Evolutionary conservation across 2,888 invertebrate genomes (phyloP).

Genomic region (Cordilura impudica): DNA sequence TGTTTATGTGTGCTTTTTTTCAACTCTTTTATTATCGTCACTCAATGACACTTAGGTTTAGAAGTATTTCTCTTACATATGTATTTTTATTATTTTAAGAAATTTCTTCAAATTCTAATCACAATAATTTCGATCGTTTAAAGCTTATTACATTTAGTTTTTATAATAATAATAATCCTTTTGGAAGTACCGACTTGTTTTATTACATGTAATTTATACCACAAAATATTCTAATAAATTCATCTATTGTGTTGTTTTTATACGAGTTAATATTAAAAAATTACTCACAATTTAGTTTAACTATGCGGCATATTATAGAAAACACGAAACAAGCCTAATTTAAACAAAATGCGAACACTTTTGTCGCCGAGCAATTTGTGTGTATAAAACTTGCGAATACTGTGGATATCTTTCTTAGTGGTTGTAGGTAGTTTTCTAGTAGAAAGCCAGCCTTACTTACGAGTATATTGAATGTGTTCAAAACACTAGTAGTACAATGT

Average conservation of each 20-base stretch:
- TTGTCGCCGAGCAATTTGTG: conserved; percentile 59
- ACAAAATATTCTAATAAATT: conserved; percentile 17
- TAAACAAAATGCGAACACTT: conserved; percentile 62
- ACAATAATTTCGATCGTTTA: no score
- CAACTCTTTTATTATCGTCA: no score
- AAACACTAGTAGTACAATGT: neutral
- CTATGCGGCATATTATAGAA: conserved; percentile 52
- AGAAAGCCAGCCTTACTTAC: no score
- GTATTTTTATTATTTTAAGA: no score
- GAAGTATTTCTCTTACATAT: no score
- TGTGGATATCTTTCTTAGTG: neutral
- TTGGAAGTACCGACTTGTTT: no score
- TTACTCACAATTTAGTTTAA: conserved; percentile 61
- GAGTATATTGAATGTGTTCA: neutral
- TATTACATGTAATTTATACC: conserved; percentile 6
- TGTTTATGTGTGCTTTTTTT: no score
- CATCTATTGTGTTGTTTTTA: neutral
- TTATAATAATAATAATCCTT: no score
- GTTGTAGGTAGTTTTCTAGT: no score
- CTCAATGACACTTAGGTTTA: no score
- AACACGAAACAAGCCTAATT: conserved; percentile 55
- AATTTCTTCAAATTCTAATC: no score
- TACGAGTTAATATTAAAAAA: conserved; percentile 60
- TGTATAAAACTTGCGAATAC: conserved; percentile 54
- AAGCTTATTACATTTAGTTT: no score